Evolutionary conservation across 2,113 vertebrate species (phyloP), one percentile per base, ranked within the genome.

Genomic region (Muntiacus reevesi): DNA sequence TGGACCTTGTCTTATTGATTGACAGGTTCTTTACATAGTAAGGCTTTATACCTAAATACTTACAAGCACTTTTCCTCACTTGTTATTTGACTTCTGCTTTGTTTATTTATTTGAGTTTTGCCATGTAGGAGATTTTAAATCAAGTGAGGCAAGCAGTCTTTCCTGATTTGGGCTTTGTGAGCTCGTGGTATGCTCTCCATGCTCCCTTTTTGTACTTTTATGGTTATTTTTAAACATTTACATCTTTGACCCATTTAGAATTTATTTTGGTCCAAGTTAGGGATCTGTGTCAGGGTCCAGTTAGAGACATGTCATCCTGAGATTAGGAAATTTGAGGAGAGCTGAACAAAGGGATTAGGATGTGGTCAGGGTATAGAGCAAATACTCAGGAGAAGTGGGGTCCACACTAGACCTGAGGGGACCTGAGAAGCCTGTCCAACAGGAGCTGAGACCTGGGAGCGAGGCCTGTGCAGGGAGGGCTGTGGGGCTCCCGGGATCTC

Each of bases 61-160:
- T 85, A 25, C 40, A 89, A 57, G 57, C 64, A n/a, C 16, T 81
- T 84, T 54, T 74, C 52, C 47, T 84, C 43, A 27, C 82, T 62
- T 90, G 36, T 64, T 87, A 40, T 21, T 88, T 79, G 64, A 94
- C 30, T 88, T 82, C 79, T 50, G 81, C 74, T 87, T 82, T 81
- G 36, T 25, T 86, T 86, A 55, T 40, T 74, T 50, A 50, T 50
- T 50, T 74, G 67, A 87, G 43, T 67, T 92, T 90, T 93, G 87
- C 47, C 10, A 3, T 67, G 43, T 54, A 84, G 43, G 76, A 3
- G 3, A 54, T 71, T 78, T 64, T 90, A 19, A 14, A 21, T 78
- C 57, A 36, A 6, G 15, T 28, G 54, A 82, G 11, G 19, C 47
- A 40, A 87, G 33, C 43, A 47, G 45, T 64, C n/a, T 47, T 90